Conservation (phyloP, 2,888 invertebrate species). For the Drosophila pegasa region DNA sequence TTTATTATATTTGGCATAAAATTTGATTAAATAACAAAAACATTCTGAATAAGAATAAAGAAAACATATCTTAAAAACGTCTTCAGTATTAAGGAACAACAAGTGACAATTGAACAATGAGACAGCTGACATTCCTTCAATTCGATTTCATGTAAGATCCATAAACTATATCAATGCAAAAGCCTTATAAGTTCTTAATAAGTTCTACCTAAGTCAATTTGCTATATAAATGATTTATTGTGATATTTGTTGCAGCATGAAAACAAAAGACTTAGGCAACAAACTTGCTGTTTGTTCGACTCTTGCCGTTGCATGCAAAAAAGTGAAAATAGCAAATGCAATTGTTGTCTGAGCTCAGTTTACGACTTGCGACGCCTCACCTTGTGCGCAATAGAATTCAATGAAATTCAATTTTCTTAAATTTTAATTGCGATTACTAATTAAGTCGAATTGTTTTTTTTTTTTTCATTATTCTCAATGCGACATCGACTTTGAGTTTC, state of each 20-base stretch:
- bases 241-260: constrained; percentile 31
- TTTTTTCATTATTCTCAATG: constrained; percentile 38
- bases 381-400: constrained; percentile 66
- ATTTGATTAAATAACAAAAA: too few species aligned
- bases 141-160: too few species aligned
- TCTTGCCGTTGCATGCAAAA: constrained; percentile 49
- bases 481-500: constrained; percentile 15
- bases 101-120: too few species aligned
- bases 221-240: constrained; percentile 39
- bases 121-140: too few species aligned
- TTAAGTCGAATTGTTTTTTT: constrained; percentile 44
- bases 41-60: too few species aligned
- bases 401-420: constrained; percentile 62
- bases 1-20: too few species aligned
- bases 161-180: too few species aligned
- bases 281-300: constrained; percentile 53
- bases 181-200: too few species aligned
- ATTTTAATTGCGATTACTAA: constrained; percentile 57
- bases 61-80: too few species aligned
- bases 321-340: constrained; percentile 60
- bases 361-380: constrained; percentile 35
- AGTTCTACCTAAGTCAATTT: constrained; percentile 27
- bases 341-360: constrained; percentile 41
- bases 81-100: too few species aligned
- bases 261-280: constrained; percentile 67